Base-by-base conservation (phyloP, 2,797 vertebrate species). In the Oreonectes daqikongensis region DNA sequence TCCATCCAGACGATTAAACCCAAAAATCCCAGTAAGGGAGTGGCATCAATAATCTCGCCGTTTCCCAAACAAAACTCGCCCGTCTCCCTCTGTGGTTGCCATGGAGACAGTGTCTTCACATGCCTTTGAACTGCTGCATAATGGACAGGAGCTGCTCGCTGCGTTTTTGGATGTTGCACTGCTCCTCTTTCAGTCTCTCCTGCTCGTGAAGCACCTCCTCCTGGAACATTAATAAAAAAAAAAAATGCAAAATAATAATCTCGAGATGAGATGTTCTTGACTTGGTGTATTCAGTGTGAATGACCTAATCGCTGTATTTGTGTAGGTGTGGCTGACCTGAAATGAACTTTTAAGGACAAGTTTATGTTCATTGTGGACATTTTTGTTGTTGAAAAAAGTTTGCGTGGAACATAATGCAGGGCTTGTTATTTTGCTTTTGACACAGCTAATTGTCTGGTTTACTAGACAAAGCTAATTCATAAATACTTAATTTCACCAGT, bases 121-220 rank as follows among this genome's bases (percentile, higher is more conserved):
- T 94, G 87, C 92, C 92, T 91, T 94, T 95, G 86, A 95, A 94
- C 87, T 93, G 92, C 81, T 95, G 91, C 93, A 95, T 94, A 90
- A 95, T 90, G 71, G 92, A 93, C 83, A 94, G 89, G 40, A 94
- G 91, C 79, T 95, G 92, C 76, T 94, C 89, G 66, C 89, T 92
- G 82, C 69, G 87, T 83, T 93, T 92, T 87, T 94, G 92, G 87
- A 94, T 53, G 42, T 67, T 90, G 88, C 83, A 88, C 73, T 93
- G 90, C 83, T 95, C 91, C 83, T 93, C 91, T 84, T 91, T 92
- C 73, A 94, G 84, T 78, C 79, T 86, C 82, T 93, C 87, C 85
- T 94, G 89, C 72, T 91, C 84, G 28, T 77, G 76, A 66, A 91
- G 50, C 85, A 92, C 86, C 74, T 92, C 86, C 52, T 90, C 84